Evolutionary conservation across 2,797 vertebrate species (phyloP).

Genomic region (Artibeus lituratus): DNA sequence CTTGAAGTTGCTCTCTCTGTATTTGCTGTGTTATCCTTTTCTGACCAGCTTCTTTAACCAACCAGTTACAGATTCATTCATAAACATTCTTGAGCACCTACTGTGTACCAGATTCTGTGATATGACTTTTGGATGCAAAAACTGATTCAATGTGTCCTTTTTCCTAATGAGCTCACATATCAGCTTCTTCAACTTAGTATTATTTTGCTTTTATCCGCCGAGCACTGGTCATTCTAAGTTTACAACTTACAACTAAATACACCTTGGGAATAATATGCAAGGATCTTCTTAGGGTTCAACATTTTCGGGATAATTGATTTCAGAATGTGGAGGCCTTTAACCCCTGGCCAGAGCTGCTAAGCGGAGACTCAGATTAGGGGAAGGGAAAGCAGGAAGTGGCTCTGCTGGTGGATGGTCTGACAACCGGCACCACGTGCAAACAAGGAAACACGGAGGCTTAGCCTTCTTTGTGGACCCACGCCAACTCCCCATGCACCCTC

Average conservation of each 20-base stretch:
- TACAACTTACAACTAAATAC: neutral
- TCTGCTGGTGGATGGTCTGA: neutral
- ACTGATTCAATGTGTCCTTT: neutral
- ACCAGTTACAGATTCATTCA: neutral
- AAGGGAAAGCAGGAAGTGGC: constrained; percentile 1
- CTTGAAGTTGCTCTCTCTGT: neutral
- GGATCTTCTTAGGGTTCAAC: neutral
- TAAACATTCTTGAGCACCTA: neutral
- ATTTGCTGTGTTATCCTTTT: neutral
- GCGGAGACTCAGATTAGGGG: neutral
- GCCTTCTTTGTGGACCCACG: neutral
- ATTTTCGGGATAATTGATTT: neutral
- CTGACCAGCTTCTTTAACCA: neutral
- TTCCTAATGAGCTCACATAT: neutral
- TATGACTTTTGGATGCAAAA: neutral
- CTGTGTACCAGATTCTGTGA: neutral
- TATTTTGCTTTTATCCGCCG: neutral
- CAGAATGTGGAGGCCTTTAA: neutral
- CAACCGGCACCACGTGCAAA: neutral
- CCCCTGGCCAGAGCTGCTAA: neutral
- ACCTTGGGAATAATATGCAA: neutral
- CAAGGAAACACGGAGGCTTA: neutral
- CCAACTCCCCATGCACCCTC: neutral
- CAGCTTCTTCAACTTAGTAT: neutral
- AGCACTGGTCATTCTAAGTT: neutral